Percentiles rank a stretch among this genome's conserved stretches.
These are phyloP conservation scores for Microtus montanus DNA, from an alignment of 2,113 vertebrate species.

Conservation along the genomic window DNA sequence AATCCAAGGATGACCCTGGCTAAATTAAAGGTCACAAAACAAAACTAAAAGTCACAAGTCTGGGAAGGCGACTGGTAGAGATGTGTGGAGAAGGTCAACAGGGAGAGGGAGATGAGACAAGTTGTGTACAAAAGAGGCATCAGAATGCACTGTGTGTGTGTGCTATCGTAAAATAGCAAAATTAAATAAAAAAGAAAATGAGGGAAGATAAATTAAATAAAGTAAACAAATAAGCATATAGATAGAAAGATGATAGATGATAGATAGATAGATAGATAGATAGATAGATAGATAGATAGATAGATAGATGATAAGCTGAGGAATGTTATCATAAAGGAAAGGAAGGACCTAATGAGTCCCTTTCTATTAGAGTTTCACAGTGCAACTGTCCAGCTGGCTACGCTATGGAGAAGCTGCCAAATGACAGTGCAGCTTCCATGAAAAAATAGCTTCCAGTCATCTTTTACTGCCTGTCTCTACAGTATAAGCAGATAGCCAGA, in stretches of 20 bases:
- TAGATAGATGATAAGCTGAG: background rate
- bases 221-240: background rate
- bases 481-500: background rate
- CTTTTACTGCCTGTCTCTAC: background rate
- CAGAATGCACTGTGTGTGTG: background rate
- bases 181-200: background rate
- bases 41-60: background rate
- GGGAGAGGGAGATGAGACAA: background rate
- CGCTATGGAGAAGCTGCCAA: background rate
- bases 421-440: background rate
- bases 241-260: too few species aligned
- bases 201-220: too few species aligned
- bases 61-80: background rate
- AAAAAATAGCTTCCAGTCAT: background rate
- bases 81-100: background rate
- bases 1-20: too few species aligned
- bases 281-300: background rate
- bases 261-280: background rate
- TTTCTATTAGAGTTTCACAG: background rate
- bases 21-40: background rate
- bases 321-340: background rate
- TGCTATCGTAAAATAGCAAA: background rate
- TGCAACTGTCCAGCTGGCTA: background rate
- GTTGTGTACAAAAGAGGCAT: background rate
- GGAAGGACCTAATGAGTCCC: background rate